phyloP scores from a whole-genome alignment of 1,140 invertebrate genomes.

The Drosophila obscura region DNA sequence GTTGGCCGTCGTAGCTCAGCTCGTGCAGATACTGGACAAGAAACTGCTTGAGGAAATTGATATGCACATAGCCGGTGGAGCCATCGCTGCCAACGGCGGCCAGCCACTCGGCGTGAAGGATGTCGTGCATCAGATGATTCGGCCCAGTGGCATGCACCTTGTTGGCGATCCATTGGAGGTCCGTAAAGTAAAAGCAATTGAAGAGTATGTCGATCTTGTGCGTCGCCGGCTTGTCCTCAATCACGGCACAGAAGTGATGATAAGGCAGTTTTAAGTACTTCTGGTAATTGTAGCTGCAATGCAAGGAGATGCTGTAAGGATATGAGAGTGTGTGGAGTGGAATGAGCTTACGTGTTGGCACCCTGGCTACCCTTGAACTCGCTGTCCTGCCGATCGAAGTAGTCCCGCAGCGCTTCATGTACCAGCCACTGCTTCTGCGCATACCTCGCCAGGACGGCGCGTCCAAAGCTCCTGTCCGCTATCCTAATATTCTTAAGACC shows the following conservation, averaged over 20 bases:
- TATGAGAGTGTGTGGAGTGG: too few species aligned
- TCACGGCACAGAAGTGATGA: constrained; percentile 85
- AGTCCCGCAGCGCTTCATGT: constrained; percentile 81
- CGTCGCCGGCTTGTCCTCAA: constrained; percentile 74
- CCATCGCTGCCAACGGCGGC: constrained; percentile 35
- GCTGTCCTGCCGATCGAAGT: constrained; percentile 80
- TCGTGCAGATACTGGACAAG: constrained; percentile 88
- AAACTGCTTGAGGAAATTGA: constrained; percentile 87
- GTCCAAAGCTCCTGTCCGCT: constrained; percentile 75
- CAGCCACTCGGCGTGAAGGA: constrained; percentile 68
- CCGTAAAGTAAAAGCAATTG: constrained; percentile 85
- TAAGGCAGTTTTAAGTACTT: constrained; percentile 93
- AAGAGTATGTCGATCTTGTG: constrained; percentile 81
- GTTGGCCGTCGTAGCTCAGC: constrained; percentile 89
- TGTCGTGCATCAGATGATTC: constrained; percentile 72
- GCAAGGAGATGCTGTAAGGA: too few species aligned
- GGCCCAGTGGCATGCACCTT: constrained; percentile 89
- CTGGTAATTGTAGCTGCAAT: constrained; percentile 89
- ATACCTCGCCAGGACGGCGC: constrained; percentile 74
- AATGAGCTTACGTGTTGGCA: constrained; percentile 57
- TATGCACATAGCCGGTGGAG: constrained; percentile 83
- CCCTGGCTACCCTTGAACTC: constrained; percentile 65
- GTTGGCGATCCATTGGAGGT: constrained; percentile 89
- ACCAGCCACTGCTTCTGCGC: constrained; percentile 78
- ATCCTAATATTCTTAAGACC: constrained; percentile 79